Evolutionary conservation across 2,888 invertebrate genomes (phyloP), one percentile per base, ranked within the genome.

Genomic region (Drosophila eohydei): DNA sequence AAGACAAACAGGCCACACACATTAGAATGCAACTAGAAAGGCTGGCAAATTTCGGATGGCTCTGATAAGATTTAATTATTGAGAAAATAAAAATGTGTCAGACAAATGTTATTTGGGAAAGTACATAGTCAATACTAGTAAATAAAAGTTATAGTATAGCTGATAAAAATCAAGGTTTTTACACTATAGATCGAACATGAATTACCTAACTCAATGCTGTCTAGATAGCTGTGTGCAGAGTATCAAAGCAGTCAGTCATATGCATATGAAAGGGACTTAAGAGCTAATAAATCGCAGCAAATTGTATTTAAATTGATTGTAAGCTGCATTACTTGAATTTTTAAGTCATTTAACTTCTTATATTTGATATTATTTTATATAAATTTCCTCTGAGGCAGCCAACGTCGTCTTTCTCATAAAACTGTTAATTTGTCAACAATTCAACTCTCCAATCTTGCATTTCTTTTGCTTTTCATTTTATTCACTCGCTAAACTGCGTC

Each of bases 361-460:
- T 32, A 16, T 50, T 32, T 48, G 2, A 5, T 7, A 34, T 51
- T 21, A 34, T 12, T 12, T 40, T 16, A 30, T 34, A 51, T 30
- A 30, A 16, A 14, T 11, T 36, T n/a, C 34, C 30, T 14, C 28
- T 12, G 14, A 14, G 5, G n/a, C 41, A 14, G 5, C 9, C 41
- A 14, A n/a, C n/a, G 38, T 50, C 21, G 38, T 38, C 59, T 21
- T 26, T n/a, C 30, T 32, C 26, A 8, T 14, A 9, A 30, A n/a
- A n/a, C 63, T 43, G 32, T 50, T 44, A 65, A 76, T 64, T 44
- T 28, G 60, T 50, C 58, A 21, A 21, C 28, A 34, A 41, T 34
- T 26, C 48, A 48, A 70, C 70, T 77, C 65, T 79, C 79, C 66
- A 65, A 79, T 54, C 79, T 63, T 46, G 12, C 9, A 55, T 67